Conservation (phyloP, 1,140 invertebrate species). For the Phocides pigmalion region DNA sequence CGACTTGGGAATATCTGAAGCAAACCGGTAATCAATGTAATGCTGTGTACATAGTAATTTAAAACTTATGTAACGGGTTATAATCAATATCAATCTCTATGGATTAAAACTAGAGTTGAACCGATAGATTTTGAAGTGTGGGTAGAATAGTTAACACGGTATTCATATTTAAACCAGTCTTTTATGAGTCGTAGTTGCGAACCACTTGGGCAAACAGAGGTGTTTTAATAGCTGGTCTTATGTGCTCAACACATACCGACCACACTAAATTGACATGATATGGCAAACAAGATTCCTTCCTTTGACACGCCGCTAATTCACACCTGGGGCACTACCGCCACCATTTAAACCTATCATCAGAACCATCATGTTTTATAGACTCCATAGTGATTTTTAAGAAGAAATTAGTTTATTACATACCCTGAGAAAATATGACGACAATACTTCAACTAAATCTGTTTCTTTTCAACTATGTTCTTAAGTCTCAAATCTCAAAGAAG, state of each 20-base stretch:
- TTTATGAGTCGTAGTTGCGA: conserved; percentile 25
- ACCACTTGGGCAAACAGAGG: conserved; percentile 57
- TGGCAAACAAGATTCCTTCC: conserved; percentile 40
- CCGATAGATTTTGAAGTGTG: neutral
- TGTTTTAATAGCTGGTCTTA: conserved; percentile 56
- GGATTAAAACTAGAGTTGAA: conserved; percentile 2
- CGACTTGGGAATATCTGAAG: no score
- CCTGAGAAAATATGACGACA: no score
- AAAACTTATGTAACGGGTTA: neutral
- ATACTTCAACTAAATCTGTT: no score
- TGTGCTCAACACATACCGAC: conserved; percentile 37
- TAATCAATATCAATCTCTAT: neutral
- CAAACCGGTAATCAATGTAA: no score
- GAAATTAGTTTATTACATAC: no score
- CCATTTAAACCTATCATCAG: no score
- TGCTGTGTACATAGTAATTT: neutral
- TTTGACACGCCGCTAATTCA: conserved; percentile 41
- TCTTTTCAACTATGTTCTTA: no score
- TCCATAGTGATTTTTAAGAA: neutral
- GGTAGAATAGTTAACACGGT: conserved; percentile 3
- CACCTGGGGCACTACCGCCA: neutral
- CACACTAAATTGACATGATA: conserved; percentile 50
- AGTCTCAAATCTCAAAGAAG: no score
- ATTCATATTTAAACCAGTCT: conserved; percentile 13
- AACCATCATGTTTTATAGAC: neutral